These are phyloP conservation scores for Trichomalopsis sarcophagae DNA, from an alignment of 1,140 invertebrate genomes.

Conservation along the genomic window DNA sequence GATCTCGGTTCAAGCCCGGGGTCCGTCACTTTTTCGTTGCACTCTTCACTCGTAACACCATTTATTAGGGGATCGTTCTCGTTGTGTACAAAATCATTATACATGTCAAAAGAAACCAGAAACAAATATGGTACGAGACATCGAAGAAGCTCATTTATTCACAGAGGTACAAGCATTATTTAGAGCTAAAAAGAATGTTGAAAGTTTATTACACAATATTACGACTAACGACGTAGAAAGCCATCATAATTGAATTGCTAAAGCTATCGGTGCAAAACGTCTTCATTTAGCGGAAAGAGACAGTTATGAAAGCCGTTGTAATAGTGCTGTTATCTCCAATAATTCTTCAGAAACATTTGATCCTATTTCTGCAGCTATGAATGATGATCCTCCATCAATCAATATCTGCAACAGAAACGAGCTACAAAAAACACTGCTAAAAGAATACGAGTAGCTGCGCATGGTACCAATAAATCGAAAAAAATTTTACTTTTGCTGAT, in stretches of 20 bases:
- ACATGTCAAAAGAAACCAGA: no score
- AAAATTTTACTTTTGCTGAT: not conserved
- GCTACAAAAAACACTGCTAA: not conserved
- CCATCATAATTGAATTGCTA: not conserved
- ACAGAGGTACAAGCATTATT: no score
- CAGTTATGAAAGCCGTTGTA: constrained; percentile 19
- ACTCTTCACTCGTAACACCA: no score
- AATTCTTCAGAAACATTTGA: not conserved
- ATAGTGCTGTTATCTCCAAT: constrained; percentile 32
- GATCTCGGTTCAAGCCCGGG: no score
- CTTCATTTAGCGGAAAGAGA: constrained; percentile 34
- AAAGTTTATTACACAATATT: not conserved
- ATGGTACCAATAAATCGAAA: not conserved
- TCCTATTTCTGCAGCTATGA: not conserved
- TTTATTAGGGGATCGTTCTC: not conserved
- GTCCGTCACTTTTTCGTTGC: no score
- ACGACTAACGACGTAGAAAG: not conserved
- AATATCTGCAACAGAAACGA: not conserved
- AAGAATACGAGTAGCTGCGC: not conserved
- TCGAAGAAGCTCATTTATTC: not conserved
- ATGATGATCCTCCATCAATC: not conserved
- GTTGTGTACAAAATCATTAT: not conserved
- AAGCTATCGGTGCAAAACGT: constrained; percentile 31
- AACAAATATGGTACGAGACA: not conserved
- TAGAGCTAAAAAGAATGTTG: no score